Base-by-base conservation (phyloP, 1,140 invertebrate species). In the Halictus rubicundus region DNA sequence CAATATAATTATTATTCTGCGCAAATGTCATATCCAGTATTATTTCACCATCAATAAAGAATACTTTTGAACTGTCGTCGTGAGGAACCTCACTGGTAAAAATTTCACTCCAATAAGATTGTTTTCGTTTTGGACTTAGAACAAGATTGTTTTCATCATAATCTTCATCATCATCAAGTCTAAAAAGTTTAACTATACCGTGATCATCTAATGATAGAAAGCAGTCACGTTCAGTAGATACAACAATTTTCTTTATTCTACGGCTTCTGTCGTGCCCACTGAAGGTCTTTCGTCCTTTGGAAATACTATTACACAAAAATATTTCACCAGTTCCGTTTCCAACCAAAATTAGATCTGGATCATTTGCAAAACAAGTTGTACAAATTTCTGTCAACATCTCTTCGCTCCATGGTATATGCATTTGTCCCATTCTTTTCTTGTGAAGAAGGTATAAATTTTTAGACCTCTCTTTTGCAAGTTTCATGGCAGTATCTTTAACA, bases 131-230 rank as follows among this genome's bases (percentile, higher is more conserved):
- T 1, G 93, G 92, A 78, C 88, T 91, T 32, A 69, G 0, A n/a
- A 25, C 32, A 66, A 37, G 23, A 27, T 74, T 23, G 49, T 32
- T 16, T 10, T 60, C 21, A 23, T 86, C 59, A 32, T 83, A 61
- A 76, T 80, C 83, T 54, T 91, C 89, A 25, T 89, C 80, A 6
- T 84, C 59, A n/a, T 75, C 73, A 2, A 92, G 77, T 69, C 25
- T 70, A 77, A 92, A 93, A 42, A 91, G 49, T 83, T 93, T 92
- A 0, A 92, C 84, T 23, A 83, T 66, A n/a, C 92, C 92, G 59
- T 86, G 81, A 63, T 89, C 85, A 14, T 88, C 91, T 46, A 93
- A 46, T 0, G 91, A 88, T 19, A 93, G 68, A 81, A 93, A 93
- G 23, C 84, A 87, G 23, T 90, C 64, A 8, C 85, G 88, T 37